Base-by-base conservation (phyloP, 2,888 invertebrate genomes). In the Oeneis ivallda region DNA sequence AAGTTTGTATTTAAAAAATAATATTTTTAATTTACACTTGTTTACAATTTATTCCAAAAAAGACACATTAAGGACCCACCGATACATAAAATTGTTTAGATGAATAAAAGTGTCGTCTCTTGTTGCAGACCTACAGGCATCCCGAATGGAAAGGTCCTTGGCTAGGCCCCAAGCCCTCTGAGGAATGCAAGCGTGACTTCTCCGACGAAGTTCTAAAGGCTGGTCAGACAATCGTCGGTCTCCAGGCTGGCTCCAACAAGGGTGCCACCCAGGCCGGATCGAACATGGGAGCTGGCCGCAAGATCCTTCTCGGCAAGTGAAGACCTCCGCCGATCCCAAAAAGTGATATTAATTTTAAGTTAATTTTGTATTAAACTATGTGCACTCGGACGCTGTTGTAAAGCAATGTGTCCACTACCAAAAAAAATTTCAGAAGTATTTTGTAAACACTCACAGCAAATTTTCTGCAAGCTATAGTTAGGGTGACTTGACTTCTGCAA, bases 221-320 rank as follows among this genome's bases (percentile, higher is more conserved):
- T 74, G 98, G 98, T 34, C 94, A 98, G 90, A 94, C 95, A 74
- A 93, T 98, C 79, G 96, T 99, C 79, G 98, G 98, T 79, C 95
- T 99, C 61, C 98, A 99, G 89, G 98, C 98, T 75, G 99, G 99
- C 67, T 95, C 95, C 85, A 99, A 99, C 95, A 98, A 98, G 92
- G 98, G 98, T 52, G 98, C 98, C 76, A 95, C 96, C 69, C 98
- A 98, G 89, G 95, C 97, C 37, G 98, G 98, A 37, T 94, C 95
- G 85, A 98, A 96, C 89, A 93, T 98, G 67, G 98, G 98, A 71
- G 97, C 97, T 73, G 95, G 96, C 76, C 96, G 97, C 83, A 97
- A 97, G 88, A 97, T 97, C 92, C 93, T 98, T 81, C 93, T 97
- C 84, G 97, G 97, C 93, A 97, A 98, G 95, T 97, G 94, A 94